Base-by-base conservation (phyloP, 1,140 invertebrate genomes). In the Luehdorfia chinensis region DNA sequence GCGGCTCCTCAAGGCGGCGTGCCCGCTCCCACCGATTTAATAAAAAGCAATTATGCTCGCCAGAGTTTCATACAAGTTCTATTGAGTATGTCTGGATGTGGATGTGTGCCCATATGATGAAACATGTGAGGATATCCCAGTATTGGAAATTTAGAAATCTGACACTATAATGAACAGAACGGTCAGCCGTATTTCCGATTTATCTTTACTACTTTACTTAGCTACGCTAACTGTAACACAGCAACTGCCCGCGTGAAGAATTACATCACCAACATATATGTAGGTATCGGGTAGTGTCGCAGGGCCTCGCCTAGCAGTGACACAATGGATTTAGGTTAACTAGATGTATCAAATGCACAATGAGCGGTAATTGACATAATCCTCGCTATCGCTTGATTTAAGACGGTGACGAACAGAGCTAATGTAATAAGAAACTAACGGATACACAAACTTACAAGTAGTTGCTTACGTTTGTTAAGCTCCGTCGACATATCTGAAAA, bases 351-450 rank as follows among this genome's bases (percentile, higher is more conserved):
- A 43, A 11, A 16, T 30, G 13, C 39, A 30, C 39, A 43, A 43
- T 28, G 39, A 30, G 23, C 25, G 11, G 25, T 43, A 28, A 43
- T 43, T 43, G 25, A 43, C 15, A 30, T 43, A 16, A 43, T 43
- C 23, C 15, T 9, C 4, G 32, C 32, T 9, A 18, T 5, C 15
- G 14, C 32, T 30, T 27, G 14, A n/a, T 9, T 43, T 28, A 30
- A 14, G 14, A 15, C 14, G 39, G 9, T 16, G 39, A 30, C 39
- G 39, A 31, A 31, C n/a, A n/a, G n/a, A n/a, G n/a, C n/a, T n/a
- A n/a, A n/a, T n/a, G n/a, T n/a, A n/a, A n/a, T n/a, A n/a, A n/a
- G n/a, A n/a, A n/a, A n/a, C n/a, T n/a, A n/a, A n/a, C n/a, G n/a
- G n/a, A n/a, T n/a, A n/a, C n/a, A n/a, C n/a, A n/a, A n/a, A n/a